Evolutionary conservation across 2,888 invertebrate species (phyloP).

Genomic region (Diogma glabrata): DNA sequence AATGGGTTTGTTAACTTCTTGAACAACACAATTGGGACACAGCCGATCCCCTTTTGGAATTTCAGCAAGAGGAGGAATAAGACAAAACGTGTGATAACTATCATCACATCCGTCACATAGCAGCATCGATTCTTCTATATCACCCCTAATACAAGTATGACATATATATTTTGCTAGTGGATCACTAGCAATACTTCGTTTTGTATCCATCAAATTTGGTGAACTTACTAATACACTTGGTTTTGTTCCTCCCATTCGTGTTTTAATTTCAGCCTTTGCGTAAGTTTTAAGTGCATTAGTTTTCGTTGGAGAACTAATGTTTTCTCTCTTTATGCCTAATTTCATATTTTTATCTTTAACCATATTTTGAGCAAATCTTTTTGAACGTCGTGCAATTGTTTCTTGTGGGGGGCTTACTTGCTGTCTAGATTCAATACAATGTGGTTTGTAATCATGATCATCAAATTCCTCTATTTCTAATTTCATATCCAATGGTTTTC

Average conservation of each 20-base stretch:
- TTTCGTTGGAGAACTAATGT: too few relatives aligned
- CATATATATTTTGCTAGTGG: slow-evolving; percentile 88
- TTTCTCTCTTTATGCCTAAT: too few relatives aligned
- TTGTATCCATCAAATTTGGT: too few relatives aligned
- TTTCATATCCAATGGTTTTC: slow-evolving; percentile 46
- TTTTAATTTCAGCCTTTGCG: slow-evolving; percentile 20
- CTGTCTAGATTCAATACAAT: slow-evolving; percentile 57
- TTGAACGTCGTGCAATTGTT: slow-evolving; percentile 50
- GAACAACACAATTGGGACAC: slow-evolving; percentile 89
- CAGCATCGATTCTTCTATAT: slow-evolving; percentile 89
- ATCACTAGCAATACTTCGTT: slow-evolving; percentile 21
- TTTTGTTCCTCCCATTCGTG: slow-evolving; percentile 20
- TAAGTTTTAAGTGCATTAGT: too few relatives aligned
- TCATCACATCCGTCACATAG: slow-evolving; percentile 96
- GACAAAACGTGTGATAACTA: slow-evolving; percentile 95
- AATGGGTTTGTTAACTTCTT: slow-evolving; percentile 79
- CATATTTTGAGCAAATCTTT: slow-evolving; percentile 38
- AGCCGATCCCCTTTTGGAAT: slow-evolving; percentile 98
- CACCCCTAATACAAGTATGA: slow-evolving; percentile 84
- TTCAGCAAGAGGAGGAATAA: slow-evolving; percentile 82
- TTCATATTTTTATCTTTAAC: slow-evolving; percentile 30
- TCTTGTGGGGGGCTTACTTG: slow-evolving; percentile 55
- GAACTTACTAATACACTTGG: slow-evolving; percentile 2
- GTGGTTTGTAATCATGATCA: slow-evolving; percentile 62
- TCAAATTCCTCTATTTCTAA: slow-evolving; percentile 28